Evolutionary conservation across 2,797 vertebrate genomes (phyloP), one percentile per base, ranked within the genome.

Genomic region (Sitta carolinensis): DNA sequence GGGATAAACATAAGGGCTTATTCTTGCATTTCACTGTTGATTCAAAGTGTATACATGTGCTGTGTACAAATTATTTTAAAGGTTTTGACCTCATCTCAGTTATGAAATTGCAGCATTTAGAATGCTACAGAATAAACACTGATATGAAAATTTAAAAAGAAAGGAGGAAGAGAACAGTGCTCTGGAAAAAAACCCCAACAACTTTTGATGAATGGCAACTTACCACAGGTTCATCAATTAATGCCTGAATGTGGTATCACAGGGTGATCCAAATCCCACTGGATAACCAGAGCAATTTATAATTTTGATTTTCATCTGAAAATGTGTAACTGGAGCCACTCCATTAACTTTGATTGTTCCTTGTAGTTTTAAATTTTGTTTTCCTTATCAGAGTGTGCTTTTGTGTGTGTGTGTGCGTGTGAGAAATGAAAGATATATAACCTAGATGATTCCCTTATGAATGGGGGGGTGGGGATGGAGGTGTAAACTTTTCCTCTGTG

Each of bases 241-340:
- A 57, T 40, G 72, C 51, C 54, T 84, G 38, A 75, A 79, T 40
- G 36, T 21, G 20, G 3, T 66, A 47, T 55, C 38, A 64, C 3
- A 59, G 34, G 7, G 26, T 73, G 26, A 83, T 85, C 43, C 75
- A 76, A 75, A 70, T 74, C 70, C 70, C n/a, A 2, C 55, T 50
- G 51, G 63, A 83, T 40, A 13, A 23, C 36, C 17, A 63, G 38
- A 72, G 43, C 18, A 45, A 72, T 84, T 54, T 52, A 13, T 87
- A 69, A 93, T 81, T 94, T 70, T 84, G 32, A 45, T 93, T 91
- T 84, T 78, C 70, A 50, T 84, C 74, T 93, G 89, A 78, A 95
- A 95, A 58, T 34, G 6, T 62, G 64, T 79, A 79, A 61, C 93
- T 83, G 59, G 90, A 96, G 57, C 62, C 84, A 51, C 40, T 61